Conservation (phyloP, 2,797 vertebrate species). For the Microcaecilia unicolor region DNA sequence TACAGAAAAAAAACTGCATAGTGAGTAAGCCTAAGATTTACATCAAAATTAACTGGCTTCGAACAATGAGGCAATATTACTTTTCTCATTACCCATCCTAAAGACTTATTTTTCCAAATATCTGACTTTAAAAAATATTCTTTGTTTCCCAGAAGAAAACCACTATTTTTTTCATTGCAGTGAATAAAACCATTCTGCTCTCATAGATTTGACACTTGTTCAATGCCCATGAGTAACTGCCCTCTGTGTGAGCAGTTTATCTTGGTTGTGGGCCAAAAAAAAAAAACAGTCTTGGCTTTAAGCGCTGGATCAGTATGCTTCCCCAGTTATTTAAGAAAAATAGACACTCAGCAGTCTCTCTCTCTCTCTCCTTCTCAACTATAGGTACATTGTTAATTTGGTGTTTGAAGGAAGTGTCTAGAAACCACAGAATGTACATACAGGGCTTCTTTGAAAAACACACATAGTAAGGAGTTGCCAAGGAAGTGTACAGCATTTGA, state of each 20-base stretch:
- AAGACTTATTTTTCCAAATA: neutral
- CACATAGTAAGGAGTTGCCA: too few species aligned
- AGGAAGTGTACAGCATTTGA: too few species aligned
- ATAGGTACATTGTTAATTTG: constrained; percentile 16
- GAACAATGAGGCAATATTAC: constrained; percentile 8
- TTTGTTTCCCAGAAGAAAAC: constrained; percentile 23
- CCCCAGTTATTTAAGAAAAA: constrained; percentile 1
- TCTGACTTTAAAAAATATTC: neutral
- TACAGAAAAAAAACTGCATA: constrained; percentile 1
- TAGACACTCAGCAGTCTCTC: constrained; percentile 1
- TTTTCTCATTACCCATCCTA: constrained; percentile 3
- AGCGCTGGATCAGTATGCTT: too few species aligned
- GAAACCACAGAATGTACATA: too few species aligned
- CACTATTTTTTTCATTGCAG: neutral
- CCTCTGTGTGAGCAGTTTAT: constrained; percentile 22
- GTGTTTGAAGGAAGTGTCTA: too few species aligned
- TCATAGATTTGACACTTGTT: constrained; percentile 23
- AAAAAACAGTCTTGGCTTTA: too few species aligned
- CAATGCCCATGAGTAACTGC: constrained; percentile 9
- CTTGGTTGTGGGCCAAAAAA: constrained; percentile 39
- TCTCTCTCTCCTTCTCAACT: too few species aligned
- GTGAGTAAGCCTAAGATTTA: constrained; percentile 4
- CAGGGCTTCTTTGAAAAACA: too few species aligned
- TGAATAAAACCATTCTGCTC: constrained; percentile 33
- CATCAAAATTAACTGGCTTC: constrained; percentile 3